Evolutionary conservation across 2,888 invertebrate genomes (phyloP).

Genomic region (Mythimna ferrago): DNA sequence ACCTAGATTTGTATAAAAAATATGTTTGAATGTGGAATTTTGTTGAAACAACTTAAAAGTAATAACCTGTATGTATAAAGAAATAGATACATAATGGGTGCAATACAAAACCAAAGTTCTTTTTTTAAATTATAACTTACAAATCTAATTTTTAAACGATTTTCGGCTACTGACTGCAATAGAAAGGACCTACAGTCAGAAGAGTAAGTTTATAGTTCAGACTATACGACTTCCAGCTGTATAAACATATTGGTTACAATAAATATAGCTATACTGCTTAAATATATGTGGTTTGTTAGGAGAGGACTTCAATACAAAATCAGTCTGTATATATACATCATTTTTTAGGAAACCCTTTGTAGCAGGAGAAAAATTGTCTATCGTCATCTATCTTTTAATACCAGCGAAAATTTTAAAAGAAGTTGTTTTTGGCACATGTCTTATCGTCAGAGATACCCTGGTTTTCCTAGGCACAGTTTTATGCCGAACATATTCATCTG

Average conservation of each 20-base stretch:
- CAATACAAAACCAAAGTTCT: neutral
- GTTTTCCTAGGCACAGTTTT: slow-evolving; percentile 92
- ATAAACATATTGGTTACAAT: neutral
- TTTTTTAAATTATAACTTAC: neutral
- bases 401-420: slow-evolving; percentile 93
- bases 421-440: slow-evolving; percentile 97
- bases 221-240: neutral
- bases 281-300: neutral
- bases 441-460: slow-evolving; percentile 97
- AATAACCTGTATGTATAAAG: neutral
- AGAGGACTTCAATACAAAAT: neutral
- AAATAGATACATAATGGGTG: neutral
- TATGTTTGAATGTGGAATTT: slow-evolving; percentile 41
- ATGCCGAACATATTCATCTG: slow-evolving; percentile 88
- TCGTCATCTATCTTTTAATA: slow-evolving; percentile 80
- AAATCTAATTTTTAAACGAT: neutral
- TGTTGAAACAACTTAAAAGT: slow-evolving; percentile 9
- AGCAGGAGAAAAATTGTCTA: neutral
- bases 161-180: neutral
- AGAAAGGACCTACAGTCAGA: neutral
- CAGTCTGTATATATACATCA: neutral
- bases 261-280: neutral
- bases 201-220: neutral
- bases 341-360: neutral
- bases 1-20: slow-evolving; percentile 72